These are phyloP conservation scores for Autographa gamma DNA, from an alignment of 2,888 invertebrate genomes.

Conservation along the genomic window DNA sequence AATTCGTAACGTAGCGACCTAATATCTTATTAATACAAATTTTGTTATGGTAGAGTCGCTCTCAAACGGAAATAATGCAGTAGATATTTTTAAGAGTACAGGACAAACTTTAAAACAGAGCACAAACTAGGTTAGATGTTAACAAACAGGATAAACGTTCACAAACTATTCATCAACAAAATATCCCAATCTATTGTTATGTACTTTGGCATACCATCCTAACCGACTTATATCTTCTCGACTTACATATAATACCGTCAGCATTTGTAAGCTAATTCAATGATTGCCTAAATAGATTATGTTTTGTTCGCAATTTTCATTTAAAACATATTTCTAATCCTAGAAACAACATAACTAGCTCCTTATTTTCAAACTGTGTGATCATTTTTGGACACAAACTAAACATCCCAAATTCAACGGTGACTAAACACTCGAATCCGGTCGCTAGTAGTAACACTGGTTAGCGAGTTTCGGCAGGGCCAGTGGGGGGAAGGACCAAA, in stretches of 20 bases:
- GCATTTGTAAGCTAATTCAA: background rate
- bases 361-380: constrained; percentile 15
- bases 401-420: constrained; percentile 68
- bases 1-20: too few relatives aligned
- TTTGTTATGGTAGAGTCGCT: background rate
- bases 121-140: background rate
- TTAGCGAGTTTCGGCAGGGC: constrained; percentile 85
- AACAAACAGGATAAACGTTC: background rate
- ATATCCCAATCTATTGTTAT: too few relatives aligned
- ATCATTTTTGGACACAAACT: constrained; percentile 59
- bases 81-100: too few relatives aligned
- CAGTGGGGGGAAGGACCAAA: constrained; percentile 79
- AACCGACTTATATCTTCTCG: too few relatives aligned
- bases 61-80: background rate
- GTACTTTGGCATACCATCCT: too few relatives aligned
- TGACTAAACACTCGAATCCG: constrained; percentile 86
- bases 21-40: too few relatives aligned
- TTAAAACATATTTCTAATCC: constrained; percentile 5
- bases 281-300: background rate
- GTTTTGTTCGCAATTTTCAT: background rate
- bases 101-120: background rate
- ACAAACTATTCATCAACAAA: too few relatives aligned
- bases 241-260: too few relatives aligned
- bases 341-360: constrained; percentile 10
- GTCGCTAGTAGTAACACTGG: constrained; percentile 78